Conservation (phyloP, 1,140 invertebrate species). For the Idris sp. region DNA sequence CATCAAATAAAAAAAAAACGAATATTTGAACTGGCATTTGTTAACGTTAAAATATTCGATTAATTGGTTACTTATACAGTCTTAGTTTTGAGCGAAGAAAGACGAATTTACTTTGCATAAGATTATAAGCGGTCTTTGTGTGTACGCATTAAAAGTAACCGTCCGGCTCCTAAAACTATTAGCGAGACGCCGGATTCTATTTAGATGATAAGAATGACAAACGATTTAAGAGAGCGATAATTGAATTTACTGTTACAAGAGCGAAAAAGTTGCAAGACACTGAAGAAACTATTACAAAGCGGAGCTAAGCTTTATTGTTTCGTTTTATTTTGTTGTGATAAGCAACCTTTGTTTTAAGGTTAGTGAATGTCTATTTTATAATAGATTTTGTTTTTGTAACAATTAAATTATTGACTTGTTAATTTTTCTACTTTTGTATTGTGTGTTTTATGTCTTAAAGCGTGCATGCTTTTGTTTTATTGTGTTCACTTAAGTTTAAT, state of each 20-base stretch:
- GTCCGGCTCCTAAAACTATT: slow-evolving; percentile 66
- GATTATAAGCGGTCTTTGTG: slow-evolving; percentile 65
- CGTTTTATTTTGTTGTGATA: slow-evolving; percentile 26
- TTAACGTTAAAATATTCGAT: slow-evolving; percentile 39
- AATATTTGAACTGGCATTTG: slow-evolving; percentile 32
- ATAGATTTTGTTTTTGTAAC: too few species aligned
- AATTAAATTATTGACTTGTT: too few species aligned
- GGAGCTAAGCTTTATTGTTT: slow-evolving; percentile 30
- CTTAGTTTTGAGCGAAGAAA: slow-evolving; percentile 57
- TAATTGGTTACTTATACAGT: slow-evolving; percentile 60
- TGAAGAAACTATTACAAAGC: slow-evolving; percentile 56
- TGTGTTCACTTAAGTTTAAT: too few species aligned
- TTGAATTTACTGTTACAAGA: slow-evolving; percentile 76
- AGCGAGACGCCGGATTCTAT: slow-evolving; percentile 65
- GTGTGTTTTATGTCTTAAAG: too few species aligned
- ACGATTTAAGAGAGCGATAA: slow-evolving; percentile 70
- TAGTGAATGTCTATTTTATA: slow-evolving; percentile 1
- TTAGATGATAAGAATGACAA: slow-evolving; percentile 66
- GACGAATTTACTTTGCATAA: slow-evolving; percentile 68
- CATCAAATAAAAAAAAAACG: slow-evolving; percentile 24
- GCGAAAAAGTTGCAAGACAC: slow-evolving; percentile 77
- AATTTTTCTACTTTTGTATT: too few species aligned
- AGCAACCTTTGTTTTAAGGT: slow-evolving; percentile 2
- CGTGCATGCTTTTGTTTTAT: too few species aligned
- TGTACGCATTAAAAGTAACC: slow-evolving; percentile 66